A percentile compares a stretch with the other conserved stretches of the same genome.
Evolutionary conservation across 2,113 vertebrate species (phyloP).

Genomic region (Mesembrinibis cayennensis): DNA sequence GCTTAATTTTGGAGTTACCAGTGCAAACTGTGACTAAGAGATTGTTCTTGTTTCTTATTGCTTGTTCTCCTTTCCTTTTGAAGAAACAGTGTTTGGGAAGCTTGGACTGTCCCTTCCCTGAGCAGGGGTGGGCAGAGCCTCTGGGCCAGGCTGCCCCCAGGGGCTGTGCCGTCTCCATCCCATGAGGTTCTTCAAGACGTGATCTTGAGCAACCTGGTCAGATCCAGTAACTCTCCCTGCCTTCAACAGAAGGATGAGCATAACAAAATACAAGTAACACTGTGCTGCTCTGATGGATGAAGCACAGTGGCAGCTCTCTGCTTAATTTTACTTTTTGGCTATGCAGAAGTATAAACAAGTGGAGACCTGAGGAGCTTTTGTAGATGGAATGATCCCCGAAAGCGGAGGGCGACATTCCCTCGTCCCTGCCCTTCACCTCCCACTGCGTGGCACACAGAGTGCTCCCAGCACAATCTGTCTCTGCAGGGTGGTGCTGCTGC

Average conservation of each 20-base stretch:
- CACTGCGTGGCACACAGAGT: fast-evolving
- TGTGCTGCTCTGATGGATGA: background rate
- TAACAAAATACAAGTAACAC: background rate
- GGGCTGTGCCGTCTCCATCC: background rate
- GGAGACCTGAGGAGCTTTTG: background rate
- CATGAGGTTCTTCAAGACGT: background rate
- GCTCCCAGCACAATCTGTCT: background rate
- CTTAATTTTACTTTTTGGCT: background rate
- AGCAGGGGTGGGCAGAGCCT: background rate
- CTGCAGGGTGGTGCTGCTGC: background rate
- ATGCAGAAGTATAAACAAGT: background rate
- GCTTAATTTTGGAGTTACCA: background rate
- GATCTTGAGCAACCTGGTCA: background rate
- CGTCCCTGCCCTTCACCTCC: background rate
- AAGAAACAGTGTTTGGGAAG: background rate
- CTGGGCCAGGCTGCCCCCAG: background rate
- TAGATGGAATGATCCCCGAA: fast-evolving
- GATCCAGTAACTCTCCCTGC: background rate
- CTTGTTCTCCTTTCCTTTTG: background rate
- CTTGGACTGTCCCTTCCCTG: background rate
- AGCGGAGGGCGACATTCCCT: fast-evolving
- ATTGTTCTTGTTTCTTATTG: background rate
- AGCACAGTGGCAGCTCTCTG: background rate
- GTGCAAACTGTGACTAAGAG: no score
- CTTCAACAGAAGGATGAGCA: background rate